A percentile compares a stretch with the other conserved stretches of the same genome.
phyloP scores from a whole-genome alignment of 2,888 invertebrate genomes.

The Eristalinus aeneus region DNA sequence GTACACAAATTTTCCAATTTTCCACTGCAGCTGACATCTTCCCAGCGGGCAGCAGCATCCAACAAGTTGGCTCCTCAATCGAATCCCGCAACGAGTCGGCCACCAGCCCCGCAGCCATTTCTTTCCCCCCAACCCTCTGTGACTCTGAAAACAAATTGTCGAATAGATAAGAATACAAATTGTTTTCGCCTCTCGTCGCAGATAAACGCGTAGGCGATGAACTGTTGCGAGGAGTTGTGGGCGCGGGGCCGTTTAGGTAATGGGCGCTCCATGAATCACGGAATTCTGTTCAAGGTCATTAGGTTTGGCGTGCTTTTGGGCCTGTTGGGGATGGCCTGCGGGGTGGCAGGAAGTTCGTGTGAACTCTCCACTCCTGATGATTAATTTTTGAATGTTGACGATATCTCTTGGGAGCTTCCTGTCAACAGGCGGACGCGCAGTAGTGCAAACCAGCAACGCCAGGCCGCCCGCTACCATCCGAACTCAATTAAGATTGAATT shows the following conservation, averaged over 20 bases:
- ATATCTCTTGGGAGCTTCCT: neutral
- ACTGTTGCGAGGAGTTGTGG: conserved; percentile 7
- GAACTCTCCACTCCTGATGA: too few relatives aligned
- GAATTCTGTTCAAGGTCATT: neutral
- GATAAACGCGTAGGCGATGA: conserved; percentile 24
- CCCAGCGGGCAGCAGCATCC: neutral
- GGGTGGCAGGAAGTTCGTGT: too few relatives aligned
- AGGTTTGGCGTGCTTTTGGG: neutral
- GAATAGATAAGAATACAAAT: conserved; percentile 23
- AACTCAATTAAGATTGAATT: conserved; percentile 52
- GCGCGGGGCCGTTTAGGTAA: neutral
- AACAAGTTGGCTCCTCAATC: neutral
- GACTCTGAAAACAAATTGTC: neutral
- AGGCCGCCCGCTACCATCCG: conserved; percentile 4
- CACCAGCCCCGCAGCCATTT: neutral
- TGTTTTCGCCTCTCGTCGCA: neutral
- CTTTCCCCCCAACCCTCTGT: neutral
- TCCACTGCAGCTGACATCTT: neutral
- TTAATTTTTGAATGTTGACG: too few relatives aligned
- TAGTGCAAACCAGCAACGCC: neutral
- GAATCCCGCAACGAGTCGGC: neutral
- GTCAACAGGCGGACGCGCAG: neutral
- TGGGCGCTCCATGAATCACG: conserved; percentile 8
- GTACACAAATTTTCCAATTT: neutral
- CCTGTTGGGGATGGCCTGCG: neutral